These are phyloP conservation scores for Pedionomus torquatus DNA, from an alignment of 2,113 vertebrate species.

Conservation along the genomic window DNA sequence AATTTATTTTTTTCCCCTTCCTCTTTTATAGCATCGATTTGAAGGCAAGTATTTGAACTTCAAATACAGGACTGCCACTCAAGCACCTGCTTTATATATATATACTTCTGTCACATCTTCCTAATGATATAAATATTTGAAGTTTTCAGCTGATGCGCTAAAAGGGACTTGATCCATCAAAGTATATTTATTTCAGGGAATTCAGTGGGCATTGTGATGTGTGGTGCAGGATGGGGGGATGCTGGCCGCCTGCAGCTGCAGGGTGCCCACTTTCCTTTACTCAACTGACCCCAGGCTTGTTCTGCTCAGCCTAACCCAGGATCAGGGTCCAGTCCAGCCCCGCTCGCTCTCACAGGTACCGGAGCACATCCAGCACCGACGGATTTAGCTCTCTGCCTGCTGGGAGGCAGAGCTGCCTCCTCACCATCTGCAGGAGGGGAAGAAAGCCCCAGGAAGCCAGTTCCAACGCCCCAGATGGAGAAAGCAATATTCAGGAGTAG, in stretches of 20 bases:
- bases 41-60: conserved; percentile 46
- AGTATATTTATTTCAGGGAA: background rate
- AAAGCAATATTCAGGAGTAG: background rate
- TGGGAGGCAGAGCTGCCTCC: conserved; percentile 15
- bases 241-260: rapidly evolving
- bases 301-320: rapidly evolving
- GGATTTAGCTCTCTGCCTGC: background rate
- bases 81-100: background rate
- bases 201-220: rapidly evolving
- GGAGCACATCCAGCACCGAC: background rate
- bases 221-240: rapidly evolving
- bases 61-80: conserved; percentile 5
- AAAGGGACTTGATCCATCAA: conserved; percentile 8
- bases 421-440: conserved; percentile 39
- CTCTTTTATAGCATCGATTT: background rate
- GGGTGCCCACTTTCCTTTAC: rapidly evolving
- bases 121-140: conserved; percentile 17
- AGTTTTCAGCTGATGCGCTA: background rate
- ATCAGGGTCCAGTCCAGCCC: background rate
- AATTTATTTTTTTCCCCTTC: background rate
- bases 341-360: background rate
- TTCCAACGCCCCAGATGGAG: conserved; percentile 39
- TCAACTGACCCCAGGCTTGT: rapidly evolving
- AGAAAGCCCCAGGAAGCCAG: background rate
- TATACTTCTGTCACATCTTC: background rate